A percentile compares a stretch with the other conserved stretches of the same genome.
These are phyloP conservation scores for Virgularia gustaviana DNA, from an alignment of 92 coral and sea anemone species.

Conservation along the genomic window DNA sequence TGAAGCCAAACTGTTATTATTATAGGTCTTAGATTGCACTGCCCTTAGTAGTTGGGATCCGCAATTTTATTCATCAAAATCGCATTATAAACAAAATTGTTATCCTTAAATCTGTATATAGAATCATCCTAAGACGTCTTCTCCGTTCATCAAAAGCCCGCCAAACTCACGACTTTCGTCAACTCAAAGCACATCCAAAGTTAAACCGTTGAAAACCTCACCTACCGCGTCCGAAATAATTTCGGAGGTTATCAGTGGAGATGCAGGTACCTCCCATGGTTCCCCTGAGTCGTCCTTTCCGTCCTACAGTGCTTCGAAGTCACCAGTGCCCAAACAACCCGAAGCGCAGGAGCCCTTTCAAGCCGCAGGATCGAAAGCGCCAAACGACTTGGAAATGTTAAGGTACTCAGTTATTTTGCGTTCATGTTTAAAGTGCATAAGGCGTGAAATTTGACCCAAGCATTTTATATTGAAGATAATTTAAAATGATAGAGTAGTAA, in stretches of 20 bases:
- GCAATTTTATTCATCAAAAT: too few species aligned
- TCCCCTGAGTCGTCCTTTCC: constrained; percentile 32
- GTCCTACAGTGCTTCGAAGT: constrained; percentile 23
- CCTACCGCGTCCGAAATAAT: background rate
- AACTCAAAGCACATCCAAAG: constrained; percentile 1
- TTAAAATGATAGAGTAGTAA: too few species aligned
- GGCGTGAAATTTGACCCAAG: too few species aligned
- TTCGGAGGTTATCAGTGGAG: constrained; percentile 28
- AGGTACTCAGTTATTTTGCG: constrained; percentile 1
- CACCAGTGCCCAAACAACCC: too few species aligned
- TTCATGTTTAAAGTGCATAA: too few species aligned
- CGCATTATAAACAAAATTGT: too few species aligned
- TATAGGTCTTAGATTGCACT: too few species aligned
- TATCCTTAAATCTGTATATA: background rate
- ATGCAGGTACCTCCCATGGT: constrained; percentile 10
- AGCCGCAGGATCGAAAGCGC: constrained; percentile 12
- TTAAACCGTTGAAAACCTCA: background rate
- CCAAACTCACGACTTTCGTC: constrained; percentile 11
- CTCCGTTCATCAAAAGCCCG: background rate
- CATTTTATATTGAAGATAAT: too few species aligned
- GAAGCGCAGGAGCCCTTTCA: background rate
- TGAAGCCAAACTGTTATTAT: too few species aligned
- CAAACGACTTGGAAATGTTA: constrained; percentile 8
- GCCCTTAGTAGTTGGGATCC: too few species aligned
- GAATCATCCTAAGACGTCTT: constrained; percentile 8